A percentile compares a stretch with the other conserved stretches of the same genome.
These are phyloP conservation scores for roundworm (Caenorhabditis elegans) DNA, from an alignment of 1,140 invertebrate genomes.

Conservation along the genomic window DNA sequence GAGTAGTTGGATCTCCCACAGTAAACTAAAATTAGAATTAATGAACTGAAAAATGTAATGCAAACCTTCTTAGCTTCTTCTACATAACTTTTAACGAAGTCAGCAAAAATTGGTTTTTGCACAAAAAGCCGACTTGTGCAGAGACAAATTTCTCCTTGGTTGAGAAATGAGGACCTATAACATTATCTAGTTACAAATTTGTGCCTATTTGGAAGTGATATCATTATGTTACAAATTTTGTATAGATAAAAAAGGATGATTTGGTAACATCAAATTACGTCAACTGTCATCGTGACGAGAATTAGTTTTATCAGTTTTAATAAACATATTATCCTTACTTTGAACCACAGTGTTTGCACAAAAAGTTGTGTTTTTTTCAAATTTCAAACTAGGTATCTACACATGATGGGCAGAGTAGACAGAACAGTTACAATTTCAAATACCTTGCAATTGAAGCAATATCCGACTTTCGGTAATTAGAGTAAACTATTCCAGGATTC, in stretches of 20 bases:
- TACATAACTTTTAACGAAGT: slow-evolving; percentile 70
- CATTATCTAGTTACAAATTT: too few relatives aligned
- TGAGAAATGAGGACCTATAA: slow-evolving; percentile 71
- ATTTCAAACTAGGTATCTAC: slow-evolving; percentile 9
- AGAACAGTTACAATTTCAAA: too few relatives aligned
- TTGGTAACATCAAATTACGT: too few relatives aligned
- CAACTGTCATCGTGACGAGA: too few relatives aligned
- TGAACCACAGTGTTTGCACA: too few relatives aligned
- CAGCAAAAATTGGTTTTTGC: slow-evolving; percentile 68
- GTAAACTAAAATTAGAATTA: slow-evolving; percentile 62
- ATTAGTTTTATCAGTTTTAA: neutral
- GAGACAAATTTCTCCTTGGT: slow-evolving; percentile 73
- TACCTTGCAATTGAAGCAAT: slow-evolving; percentile 69
- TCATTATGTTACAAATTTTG: too few relatives aligned
- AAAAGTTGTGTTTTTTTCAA: neutral
- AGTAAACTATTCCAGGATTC: slow-evolving; percentile 72
- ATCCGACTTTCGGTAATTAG: slow-evolving; percentile 69
- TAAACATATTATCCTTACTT: neutral
- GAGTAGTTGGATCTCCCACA: slow-evolving; percentile 69
- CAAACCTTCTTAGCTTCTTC: slow-evolving; percentile 68
- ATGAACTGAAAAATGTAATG: slow-evolving; percentile 21
- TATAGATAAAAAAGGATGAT: too few relatives aligned
- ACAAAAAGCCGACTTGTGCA: slow-evolving; percentile 72
- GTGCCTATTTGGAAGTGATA: too few relatives aligned
- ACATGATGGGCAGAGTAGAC: too few relatives aligned